phyloP scores from a whole-genome alignment of 2,888 invertebrate species.

The Onchidella celtica region DNA sequence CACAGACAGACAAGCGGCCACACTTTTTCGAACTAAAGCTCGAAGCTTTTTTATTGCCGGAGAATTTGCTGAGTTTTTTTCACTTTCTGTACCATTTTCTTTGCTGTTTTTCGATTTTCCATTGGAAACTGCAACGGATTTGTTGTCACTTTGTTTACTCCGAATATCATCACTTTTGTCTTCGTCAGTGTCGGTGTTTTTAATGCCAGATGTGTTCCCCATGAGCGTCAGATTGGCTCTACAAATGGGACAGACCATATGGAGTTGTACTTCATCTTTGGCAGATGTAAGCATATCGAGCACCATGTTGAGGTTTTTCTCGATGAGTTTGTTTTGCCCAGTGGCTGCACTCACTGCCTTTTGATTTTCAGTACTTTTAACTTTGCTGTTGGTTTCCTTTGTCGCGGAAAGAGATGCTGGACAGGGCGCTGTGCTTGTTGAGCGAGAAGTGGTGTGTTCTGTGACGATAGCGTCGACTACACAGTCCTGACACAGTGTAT shows the following conservation, averaged over 20 bases:
- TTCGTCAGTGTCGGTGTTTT: background rate
- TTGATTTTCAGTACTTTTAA: background rate
- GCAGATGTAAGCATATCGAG: background rate
- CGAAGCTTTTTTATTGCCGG: background rate
- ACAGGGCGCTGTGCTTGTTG: background rate
- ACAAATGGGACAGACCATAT: background rate
- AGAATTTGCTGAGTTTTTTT: background rate
- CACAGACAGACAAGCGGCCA: conserved; percentile 11
- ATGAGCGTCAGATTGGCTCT: background rate
- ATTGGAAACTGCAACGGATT: background rate
- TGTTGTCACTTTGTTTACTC: background rate
- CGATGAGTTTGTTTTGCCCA: background rate
- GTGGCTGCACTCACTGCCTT: background rate
- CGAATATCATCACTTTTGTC: background rate
- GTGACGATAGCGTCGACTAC: conserved; percentile 50
- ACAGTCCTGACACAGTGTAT: conserved; percentile 69
- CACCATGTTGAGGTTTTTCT: background rate
- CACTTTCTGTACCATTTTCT: background rate
- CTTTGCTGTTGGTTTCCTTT: background rate
- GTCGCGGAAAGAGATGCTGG: background rate
- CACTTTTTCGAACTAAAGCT: background rate
- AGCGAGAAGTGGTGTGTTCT: background rate
- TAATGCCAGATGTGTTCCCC: background rate
- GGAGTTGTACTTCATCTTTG: background rate
- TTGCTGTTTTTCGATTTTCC: background rate